Conservation (phyloP, 2,888 invertebrate species). For the Crossocerus cetratus region DNA sequence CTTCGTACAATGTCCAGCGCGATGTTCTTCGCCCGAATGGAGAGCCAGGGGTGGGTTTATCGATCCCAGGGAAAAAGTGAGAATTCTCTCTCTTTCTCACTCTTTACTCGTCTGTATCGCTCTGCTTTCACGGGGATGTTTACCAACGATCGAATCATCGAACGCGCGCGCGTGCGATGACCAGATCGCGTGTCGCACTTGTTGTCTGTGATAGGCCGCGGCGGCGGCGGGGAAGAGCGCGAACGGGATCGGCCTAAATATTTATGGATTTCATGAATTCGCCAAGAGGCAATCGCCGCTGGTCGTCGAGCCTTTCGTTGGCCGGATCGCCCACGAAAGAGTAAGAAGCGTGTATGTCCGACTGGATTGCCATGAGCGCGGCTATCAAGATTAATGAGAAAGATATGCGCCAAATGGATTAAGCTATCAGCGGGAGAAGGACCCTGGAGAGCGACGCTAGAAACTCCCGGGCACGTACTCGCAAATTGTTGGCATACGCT, state of each 20-base stretch:
- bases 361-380: too few relatives aligned
- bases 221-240: not conserved
- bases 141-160: constrained; percentile 6
- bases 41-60: not conserved
- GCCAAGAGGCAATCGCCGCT: not conserved
- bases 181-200: constrained; percentile 1
- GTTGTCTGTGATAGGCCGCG: not conserved
- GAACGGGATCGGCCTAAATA: not conserved
- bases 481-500: too few relatives aligned
- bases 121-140: not conserved
- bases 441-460: too few relatives aligned
- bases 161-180: not conserved
- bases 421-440: too few relatives aligned
- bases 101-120: not conserved
- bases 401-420: too few relatives aligned
- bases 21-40: too few relatives aligned
- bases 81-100: too few relatives aligned
- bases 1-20: not conserved
- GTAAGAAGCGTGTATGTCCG: too few relatives aligned
- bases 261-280: constrained; percentile 1
- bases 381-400: too few relatives aligned
- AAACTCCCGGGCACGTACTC: too few relatives aligned
- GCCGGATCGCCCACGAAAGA: too few relatives aligned
- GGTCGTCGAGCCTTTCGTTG: too few relatives aligned
- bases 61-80: not conserved